Conservation (phyloP, 2,113 vertebrate species). For the Zingel zingel region DNA sequence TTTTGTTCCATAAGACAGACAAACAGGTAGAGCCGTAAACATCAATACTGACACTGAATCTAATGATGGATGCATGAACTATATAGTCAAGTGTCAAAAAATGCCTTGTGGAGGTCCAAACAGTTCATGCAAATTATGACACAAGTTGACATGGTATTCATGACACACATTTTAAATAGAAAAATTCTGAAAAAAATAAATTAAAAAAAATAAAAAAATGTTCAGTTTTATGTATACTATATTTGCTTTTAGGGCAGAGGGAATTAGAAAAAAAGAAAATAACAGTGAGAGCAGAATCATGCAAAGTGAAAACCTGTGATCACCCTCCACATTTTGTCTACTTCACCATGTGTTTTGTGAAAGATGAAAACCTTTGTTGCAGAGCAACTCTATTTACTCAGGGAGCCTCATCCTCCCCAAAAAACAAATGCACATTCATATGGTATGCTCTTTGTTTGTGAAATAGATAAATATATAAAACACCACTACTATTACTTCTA, state of each 20-base stretch:
- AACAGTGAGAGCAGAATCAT: slow-evolving; percentile 56
- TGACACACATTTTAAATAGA: slow-evolving; percentile 46
- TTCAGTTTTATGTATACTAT: slow-evolving; percentile 25
- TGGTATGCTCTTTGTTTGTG: slow-evolving; percentile 41
- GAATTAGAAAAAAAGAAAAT: slow-evolving; percentile 31
- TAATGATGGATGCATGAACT: slow-evolving; percentile 55
- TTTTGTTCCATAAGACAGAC: slow-evolving; percentile 70
- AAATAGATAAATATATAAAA: slow-evolving; percentile 29
- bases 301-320: slow-evolving; percentile 51
- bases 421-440: slow-evolving; percentile 44
- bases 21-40: slow-evolving; percentile 70
- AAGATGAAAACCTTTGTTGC: slow-evolving; percentile 56
- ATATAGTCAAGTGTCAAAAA: slow-evolving; percentile 54
- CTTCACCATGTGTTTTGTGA: slow-evolving; percentile 34
- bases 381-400: slow-evolving; percentile 28
- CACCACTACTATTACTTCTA: slow-evolving; percentile 6
- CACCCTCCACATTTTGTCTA: slow-evolving; percentile 23
- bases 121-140: slow-evolving; percentile 77
- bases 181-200: slow-evolving; percentile 18
- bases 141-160: slow-evolving; percentile 48
- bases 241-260: not conserved
- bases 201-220: slow-evolving; percentile 8
- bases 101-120: slow-evolving; percentile 64
- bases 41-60: slow-evolving; percentile 67
- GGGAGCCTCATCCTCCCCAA: not conserved